A percentile compares a stretch with the other conserved stretches of the same genome.
Conservation (phyloP, 2,888 invertebrate genomes). For the Eupithecia centaureata region DNA sequence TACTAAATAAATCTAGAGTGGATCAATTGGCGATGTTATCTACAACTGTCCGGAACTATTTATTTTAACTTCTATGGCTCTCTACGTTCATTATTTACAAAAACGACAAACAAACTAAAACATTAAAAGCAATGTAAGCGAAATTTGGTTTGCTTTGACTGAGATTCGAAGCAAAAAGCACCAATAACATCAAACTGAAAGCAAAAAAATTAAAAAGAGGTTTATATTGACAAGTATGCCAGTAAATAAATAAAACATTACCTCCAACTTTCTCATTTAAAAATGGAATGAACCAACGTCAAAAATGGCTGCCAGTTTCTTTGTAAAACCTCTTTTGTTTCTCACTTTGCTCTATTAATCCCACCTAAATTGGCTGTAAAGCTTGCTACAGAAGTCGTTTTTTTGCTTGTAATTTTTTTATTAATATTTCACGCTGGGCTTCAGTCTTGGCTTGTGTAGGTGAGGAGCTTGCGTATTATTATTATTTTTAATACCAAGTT, state of each 20-base stretch:
- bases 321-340: slow-evolving; percentile 34
- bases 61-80: no score
- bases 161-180: no score
- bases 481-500: no score
- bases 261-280: slow-evolving; percentile 9
- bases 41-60: no score
- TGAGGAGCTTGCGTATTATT: slow-evolving; percentile 8
- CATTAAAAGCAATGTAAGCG: no score
- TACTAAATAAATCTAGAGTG: no score
- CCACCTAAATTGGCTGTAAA: slow-evolving; percentile 42
- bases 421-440: slow-evolving; percentile 35
- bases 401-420: slow-evolving; percentile 39
- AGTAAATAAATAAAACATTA: slow-evolving; percentile 8
- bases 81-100: no score
- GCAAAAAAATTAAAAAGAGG: background rate
- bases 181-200: no score
- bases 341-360: slow-evolving; percentile 42
- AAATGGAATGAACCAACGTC: slow-evolving; percentile 22
- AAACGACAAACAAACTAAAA: no score
- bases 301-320: slow-evolving; percentile 31
- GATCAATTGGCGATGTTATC: no score
- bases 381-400: slow-evolving; percentile 33
- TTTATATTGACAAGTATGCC: background rate
- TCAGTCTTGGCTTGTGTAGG: slow-evolving; percentile 21
- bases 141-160: no score